phyloP scores from a whole-genome alignment of 1,140 invertebrate species.

The Drosophila insularis region DNA sequence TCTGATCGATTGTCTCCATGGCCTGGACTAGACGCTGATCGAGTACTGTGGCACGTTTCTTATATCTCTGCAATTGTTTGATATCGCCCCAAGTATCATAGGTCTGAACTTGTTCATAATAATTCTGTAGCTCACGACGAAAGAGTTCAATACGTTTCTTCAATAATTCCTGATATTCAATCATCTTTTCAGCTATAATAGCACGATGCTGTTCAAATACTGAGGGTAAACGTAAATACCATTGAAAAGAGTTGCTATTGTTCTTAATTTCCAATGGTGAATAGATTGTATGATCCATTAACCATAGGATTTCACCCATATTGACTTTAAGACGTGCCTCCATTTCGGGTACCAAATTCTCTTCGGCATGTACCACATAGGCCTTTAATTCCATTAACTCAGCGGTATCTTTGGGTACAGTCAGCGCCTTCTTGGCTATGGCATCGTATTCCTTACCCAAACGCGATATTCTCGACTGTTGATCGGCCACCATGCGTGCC shows the following conservation, averaged over 20 bases:
- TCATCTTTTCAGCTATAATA: slow-evolving; percentile 91
- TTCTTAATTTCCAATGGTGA: slow-evolving; percentile 92
- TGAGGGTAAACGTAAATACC: slow-evolving; percentile 90
- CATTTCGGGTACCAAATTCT: slow-evolving; percentile 88
- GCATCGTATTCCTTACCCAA: slow-evolving; percentile 92
- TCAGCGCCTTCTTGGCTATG: slow-evolving; percentile 91
- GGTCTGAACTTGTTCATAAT: slow-evolving; percentile 91
- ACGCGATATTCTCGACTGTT: slow-evolving; percentile 88
- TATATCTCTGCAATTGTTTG: slow-evolving; percentile 92
- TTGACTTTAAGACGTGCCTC: slow-evolving; percentile 87
- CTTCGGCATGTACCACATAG: slow-evolving; percentile 89
- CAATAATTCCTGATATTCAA: slow-evolving; percentile 93
- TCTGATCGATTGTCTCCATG: slow-evolving; percentile 92
- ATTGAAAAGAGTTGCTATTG: slow-evolving; percentile 93
- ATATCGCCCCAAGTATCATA: slow-evolving; percentile 95
- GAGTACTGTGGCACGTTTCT: slow-evolving; percentile 89
- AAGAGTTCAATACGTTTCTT: slow-evolving; percentile 83
- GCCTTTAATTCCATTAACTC: slow-evolving; percentile 92
- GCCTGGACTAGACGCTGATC: slow-evolving; percentile 88
- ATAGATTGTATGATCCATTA: slow-evolving; percentile 91
- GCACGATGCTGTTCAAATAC: slow-evolving; percentile 91
- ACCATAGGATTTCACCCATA: slow-evolving; percentile 77
- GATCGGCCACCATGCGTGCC: slow-evolving; percentile 89
- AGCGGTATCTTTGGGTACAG: slow-evolving; percentile 91
- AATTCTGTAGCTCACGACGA: slow-evolving; percentile 89